These are phyloP conservation scores for Druon quercuslanigerum DNA, from an alignment of 1,140 invertebrate genomes.

Conservation along the genomic window DNA sequence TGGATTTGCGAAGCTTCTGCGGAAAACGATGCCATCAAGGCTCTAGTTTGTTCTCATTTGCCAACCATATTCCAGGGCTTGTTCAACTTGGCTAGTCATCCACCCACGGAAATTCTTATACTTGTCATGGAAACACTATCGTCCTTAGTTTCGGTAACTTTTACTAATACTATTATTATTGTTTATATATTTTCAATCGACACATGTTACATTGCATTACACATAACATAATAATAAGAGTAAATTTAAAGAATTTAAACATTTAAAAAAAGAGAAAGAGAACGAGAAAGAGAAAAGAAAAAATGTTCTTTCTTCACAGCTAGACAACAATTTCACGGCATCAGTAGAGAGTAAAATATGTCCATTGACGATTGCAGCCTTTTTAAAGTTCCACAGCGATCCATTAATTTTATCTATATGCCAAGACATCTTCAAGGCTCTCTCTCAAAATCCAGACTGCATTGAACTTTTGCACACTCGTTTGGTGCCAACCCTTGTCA, in stretches of 20 bases:
- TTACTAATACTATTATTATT: no score
- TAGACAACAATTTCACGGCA: conserved; percentile 83
- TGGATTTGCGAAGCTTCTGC: conserved; percentile 63
- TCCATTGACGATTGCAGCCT: conserved; percentile 83
- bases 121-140: conserved; percentile 82
- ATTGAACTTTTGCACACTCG: conserved; percentile 80
- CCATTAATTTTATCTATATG: conserved; percentile 80
- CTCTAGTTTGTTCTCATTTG: conserved; percentile 65
- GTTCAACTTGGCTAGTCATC: conserved; percentile 64
- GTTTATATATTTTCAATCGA: no score
- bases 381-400: conserved; percentile 83
- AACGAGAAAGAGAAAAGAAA: neutral
- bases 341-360: conserved; percentile 81
- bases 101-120: conserved; percentile 76
- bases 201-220: no score
- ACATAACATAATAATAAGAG: no score
- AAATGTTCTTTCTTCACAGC: conserved; percentile 64
- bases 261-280: no score
- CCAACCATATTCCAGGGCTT: conserved; percentile 69
- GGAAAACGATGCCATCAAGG: conserved; percentile 56
- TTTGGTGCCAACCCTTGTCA: conserved; percentile 84
- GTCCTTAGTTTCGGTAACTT: conserved; percentile 80
- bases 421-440: conserved; percentile 82
- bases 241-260: no score
- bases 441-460: conserved; percentile 81